These are phyloP conservation scores for Cirrhinus molitorella DNA, from an alignment of 2,797 vertebrate genomes.

Conservation along the genomic window DNA sequence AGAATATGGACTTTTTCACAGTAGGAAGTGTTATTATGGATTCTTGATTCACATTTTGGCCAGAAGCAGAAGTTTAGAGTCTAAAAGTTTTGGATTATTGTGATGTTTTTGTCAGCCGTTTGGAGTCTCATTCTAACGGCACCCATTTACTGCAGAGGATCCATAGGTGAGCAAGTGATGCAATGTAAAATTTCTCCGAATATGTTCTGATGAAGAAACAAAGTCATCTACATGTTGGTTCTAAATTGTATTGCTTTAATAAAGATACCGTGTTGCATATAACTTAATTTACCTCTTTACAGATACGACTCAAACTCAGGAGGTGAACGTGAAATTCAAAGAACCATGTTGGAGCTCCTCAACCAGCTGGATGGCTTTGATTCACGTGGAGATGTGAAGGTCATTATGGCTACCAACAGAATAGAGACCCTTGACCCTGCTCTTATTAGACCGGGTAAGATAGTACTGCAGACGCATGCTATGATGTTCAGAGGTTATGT, in stretches of 20 bases:
- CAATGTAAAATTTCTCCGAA: not conserved
- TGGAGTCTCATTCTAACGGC: not conserved
- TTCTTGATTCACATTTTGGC: not conserved
- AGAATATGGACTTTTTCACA: not conserved
- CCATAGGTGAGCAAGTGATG: not conserved
- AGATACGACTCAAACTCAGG: constrained; percentile 98
- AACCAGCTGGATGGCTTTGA: constrained; percentile 98
- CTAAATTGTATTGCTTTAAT: not conserved
- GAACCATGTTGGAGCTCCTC: constrained; percentile 96
- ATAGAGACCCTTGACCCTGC: constrained; percentile 98
- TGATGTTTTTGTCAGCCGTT: not conserved
- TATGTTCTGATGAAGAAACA: not conserved
- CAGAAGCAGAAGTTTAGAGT: not conserved
- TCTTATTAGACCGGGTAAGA: constrained; percentile 93
- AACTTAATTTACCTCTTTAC: constrained; percentile 10
- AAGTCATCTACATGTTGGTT: no score
- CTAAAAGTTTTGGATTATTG: not conserved
- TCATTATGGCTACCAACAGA: constrained; percentile 98
- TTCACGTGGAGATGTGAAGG: constrained; percentile 95
- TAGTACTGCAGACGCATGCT: not conserved
- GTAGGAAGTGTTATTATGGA: not conserved
- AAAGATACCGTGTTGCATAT: no score
- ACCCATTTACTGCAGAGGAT: not conserved
- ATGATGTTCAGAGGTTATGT: not conserved
- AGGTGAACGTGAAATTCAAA: constrained; percentile 95